These are phyloP conservation scores for Ibidorhyncha struthersii DNA, from an alignment of 2,113 vertebrate genomes.

Conservation along the genomic window DNA sequence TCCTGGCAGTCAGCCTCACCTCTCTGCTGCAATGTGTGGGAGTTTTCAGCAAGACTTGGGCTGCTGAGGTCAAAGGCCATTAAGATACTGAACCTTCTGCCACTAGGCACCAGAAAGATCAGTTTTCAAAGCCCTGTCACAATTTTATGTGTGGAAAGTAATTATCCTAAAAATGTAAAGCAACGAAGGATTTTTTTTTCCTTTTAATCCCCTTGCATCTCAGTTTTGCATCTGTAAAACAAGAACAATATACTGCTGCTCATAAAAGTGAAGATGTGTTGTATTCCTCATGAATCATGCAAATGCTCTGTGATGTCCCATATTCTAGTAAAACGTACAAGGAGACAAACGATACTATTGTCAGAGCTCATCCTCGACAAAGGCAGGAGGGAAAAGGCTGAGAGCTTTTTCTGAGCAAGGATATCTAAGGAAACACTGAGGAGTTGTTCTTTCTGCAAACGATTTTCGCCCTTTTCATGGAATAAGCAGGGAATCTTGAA, in stretches of 20 bases:
- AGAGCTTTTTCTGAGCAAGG: background rate
- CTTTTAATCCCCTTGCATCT: constrained; percentile 32
- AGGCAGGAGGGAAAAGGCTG: background rate
- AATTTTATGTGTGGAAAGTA: background rate
- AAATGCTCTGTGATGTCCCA: constrained; percentile 10
- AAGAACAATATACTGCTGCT: constrained; percentile 31
- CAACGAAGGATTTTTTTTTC: background rate
- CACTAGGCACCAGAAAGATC: background rate
- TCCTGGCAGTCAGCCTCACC: background rate
- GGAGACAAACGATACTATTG: constrained; percentile 1
- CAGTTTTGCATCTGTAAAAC: constrained; percentile 46
- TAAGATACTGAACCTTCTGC: background rate
- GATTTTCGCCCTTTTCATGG: background rate
- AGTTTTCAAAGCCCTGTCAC: background rate
- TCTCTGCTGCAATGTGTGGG: background rate
- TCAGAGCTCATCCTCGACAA: background rate
- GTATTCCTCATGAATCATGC: constrained; percentile 47
- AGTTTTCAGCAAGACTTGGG: background rate
- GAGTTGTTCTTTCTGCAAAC: background rate
- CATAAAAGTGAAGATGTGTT: constrained; percentile 12
- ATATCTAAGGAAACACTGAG: background rate
- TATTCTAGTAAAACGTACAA: background rate
- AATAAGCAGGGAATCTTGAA: background rate
- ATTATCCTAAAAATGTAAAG: constrained; percentile 5
- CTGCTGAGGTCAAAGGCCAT: background rate